phyloP scores from a whole-genome alignment of 2,888 invertebrate species.

The Limnephilus rhombicus region DNA sequence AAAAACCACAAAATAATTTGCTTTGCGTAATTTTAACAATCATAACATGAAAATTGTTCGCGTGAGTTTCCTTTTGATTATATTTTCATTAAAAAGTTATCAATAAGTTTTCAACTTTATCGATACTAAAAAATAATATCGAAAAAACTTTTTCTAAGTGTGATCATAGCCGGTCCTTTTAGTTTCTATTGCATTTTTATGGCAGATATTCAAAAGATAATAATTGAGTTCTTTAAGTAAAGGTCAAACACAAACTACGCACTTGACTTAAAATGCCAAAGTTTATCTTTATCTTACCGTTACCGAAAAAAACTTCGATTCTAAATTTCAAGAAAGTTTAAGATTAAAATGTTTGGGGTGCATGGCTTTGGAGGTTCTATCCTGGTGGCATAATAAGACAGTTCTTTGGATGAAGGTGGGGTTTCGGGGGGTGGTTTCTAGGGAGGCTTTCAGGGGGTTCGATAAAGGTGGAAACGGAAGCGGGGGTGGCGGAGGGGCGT shows the following conservation, averaged over 20 bases:
- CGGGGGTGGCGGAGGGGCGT: conserved; percentile 31
- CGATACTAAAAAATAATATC: not conserved
- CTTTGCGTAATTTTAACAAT: no score
- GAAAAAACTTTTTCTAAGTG: not conserved
- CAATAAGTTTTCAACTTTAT: not conserved
- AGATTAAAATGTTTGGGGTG: conserved; percentile 44
- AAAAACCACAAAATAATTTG: no score
- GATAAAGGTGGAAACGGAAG: conserved; percentile 33
- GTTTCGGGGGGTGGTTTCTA: not conserved
- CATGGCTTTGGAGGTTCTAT: conserved; percentile 16
- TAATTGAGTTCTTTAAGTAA: not conserved
- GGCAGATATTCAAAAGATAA: not conserved
- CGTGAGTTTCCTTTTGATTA: not conserved
- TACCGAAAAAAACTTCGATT: not conserved
- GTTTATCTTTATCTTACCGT: not conserved
- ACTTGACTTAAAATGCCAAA: conserved; percentile 1
- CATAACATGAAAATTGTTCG: no score
- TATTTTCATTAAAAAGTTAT: not conserved
- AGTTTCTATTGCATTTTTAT: not conserved
- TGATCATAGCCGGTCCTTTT: not conserved
- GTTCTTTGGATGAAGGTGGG: conserved; percentile 43
- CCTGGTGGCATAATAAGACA: conserved; percentile 45
- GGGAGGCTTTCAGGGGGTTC: conserved; percentile 7
- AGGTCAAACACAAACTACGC: not conserved
- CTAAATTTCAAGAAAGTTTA: not conserved